Conservation (phyloP, 2,888 invertebrate genomes). For the Ischnura elegans region DNA sequence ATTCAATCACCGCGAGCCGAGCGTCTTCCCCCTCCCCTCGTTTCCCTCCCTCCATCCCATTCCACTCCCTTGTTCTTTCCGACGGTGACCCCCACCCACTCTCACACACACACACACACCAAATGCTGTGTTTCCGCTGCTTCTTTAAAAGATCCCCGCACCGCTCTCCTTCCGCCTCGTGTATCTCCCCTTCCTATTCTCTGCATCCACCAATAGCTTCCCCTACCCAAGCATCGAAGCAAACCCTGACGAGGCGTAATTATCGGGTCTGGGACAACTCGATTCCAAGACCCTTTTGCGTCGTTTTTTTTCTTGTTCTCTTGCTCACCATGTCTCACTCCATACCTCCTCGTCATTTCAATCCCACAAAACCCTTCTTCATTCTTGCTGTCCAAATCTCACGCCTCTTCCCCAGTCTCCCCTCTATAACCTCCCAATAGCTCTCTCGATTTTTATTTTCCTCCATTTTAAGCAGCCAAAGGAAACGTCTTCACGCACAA, state of each 20-base stretch:
- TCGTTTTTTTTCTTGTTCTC: background rate
- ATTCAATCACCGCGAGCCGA: conserved; percentile 47
- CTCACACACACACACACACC: background rate
- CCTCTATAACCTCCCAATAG: too few species aligned
- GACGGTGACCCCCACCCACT: background rate
- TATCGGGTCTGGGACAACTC: conserved; percentile 50
- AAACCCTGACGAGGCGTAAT: conserved; percentile 65
- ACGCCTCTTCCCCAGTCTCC: too few species aligned
- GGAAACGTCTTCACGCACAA: background rate
- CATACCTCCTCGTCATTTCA: background rate
- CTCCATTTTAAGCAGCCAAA: background rate
- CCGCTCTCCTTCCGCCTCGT: background rate
- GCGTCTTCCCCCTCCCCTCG: background rate
- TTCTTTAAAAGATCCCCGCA: background rate
- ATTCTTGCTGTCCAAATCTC: background rate
- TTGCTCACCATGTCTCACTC: background rate
- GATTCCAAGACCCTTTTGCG: background rate
- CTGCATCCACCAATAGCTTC: background rate
- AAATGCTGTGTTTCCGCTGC: background rate
- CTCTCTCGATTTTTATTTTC: background rate
- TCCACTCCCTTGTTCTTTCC: background rate
- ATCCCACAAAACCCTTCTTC: background rate
- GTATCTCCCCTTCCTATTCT: background rate
- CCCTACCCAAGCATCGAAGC: conserved; percentile 5
- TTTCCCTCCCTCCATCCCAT: background rate